These are phyloP conservation scores for Corythornis vintsioides DNA, from an alignment of 2,113 vertebrate species.

Conservation along the genomic window DNA sequence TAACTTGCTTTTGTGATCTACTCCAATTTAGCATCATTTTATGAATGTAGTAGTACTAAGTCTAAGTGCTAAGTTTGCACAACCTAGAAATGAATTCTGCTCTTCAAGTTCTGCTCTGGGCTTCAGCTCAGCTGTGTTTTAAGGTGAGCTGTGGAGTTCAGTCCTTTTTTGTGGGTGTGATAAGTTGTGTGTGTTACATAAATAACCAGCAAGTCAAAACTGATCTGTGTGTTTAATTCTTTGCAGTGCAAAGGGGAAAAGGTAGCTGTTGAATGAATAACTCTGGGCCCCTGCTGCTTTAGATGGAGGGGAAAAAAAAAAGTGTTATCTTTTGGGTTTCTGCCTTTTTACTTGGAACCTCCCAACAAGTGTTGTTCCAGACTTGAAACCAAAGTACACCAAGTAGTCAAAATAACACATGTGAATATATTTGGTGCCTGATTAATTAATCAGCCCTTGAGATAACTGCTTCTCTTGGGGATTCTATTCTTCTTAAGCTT, in stretches of 20 bases:
- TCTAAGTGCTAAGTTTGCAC: not conserved
- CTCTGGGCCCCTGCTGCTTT: not conserved
- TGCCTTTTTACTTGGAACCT: not conserved
- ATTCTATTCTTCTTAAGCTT: not conserved
- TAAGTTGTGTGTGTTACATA: not conserved
- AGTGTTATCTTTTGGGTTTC: too few species aligned
- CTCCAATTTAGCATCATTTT: not conserved
- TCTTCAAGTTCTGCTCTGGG: not conserved
- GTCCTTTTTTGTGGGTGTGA: not conserved
- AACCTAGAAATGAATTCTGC: not conserved
- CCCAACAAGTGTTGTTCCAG: not conserved
- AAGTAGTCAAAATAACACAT: not conserved
- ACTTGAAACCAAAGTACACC: not conserved
- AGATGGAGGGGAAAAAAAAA: not conserved
- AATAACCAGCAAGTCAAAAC: not conserved
- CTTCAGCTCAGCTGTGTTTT: not conserved
- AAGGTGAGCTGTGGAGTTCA: not conserved
- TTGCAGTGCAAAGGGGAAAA: not conserved
- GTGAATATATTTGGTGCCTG: not conserved
- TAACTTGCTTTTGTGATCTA: constrained; percentile 42
- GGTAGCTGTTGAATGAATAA: not conserved
- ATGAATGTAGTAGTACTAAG: not conserved
- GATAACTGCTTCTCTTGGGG: not conserved
- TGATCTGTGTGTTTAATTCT: not conserved
- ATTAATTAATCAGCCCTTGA: not conserved